Conservation (phyloP, 1,140 invertebrate species). For the Holcopasites calliopsidis region DNA sequence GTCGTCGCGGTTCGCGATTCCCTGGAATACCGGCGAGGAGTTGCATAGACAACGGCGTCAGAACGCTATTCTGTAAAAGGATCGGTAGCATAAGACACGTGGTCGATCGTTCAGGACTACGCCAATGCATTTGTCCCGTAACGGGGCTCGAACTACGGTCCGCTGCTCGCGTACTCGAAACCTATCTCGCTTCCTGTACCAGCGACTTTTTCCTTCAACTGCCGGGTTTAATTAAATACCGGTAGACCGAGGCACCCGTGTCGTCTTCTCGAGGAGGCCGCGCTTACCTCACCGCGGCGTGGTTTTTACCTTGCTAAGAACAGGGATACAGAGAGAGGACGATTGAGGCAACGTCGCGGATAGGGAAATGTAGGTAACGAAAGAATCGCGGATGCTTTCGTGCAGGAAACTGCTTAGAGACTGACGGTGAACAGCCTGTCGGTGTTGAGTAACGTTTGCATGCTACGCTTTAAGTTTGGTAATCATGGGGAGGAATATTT, state of each 20-base stretch:
- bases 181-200: conserved; percentile 65
- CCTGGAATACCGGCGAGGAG: conserved; percentile 35
- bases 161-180: conserved; percentile 57
- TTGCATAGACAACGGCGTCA: conserved; percentile 19
- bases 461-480: conserved; percentile 1
- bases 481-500: background rate
- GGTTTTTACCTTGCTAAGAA: conserved; percentile 22
- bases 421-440: background rate
- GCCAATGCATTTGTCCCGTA: conserved; percentile 57
- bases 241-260: conserved; percentile 21
- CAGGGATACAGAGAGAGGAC: background rate
- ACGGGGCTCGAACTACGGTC: conserved; percentile 57
- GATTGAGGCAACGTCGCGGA: background rate
- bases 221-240: conserved; percentile 61
- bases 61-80: background rate
- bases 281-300: conserved; percentile 13
- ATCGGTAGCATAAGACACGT: background rate
- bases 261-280: conserved; percentile 8
- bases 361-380: conserved; percentile 19
- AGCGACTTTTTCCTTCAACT: conserved; percentile 48
- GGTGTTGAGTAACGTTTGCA: background rate
- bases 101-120: conserved; percentile 42
- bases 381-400: conserved; percentile 17
- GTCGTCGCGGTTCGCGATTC: conserved; percentile 21
- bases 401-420: conserved; percentile 3